Base-by-base conservation (phyloP, 2,113 vertebrate species). In the Chascanopsetta lugubris region DNA sequence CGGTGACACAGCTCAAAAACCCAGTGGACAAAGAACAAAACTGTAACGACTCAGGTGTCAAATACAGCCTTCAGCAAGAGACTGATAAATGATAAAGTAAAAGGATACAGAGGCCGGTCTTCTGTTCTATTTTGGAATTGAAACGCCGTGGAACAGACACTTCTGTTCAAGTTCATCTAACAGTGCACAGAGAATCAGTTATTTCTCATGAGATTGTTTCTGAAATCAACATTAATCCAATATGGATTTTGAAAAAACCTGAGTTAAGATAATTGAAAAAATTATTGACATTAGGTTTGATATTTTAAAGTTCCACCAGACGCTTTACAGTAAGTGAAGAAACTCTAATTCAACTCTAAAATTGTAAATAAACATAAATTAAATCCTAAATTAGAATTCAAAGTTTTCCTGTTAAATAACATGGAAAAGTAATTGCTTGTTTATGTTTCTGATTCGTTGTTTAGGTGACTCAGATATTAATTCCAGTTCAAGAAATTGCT, bases 1-100 rank as follows among this genome's bases (percentile, higher is more conserved):
- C 48, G 26, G 61, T 20, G 42, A 45, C 48, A 59, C 38, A 61
- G 15, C 24, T 48, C 2, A 0, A 34, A 43, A 32, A 61, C 57
- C 26, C 42, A 43, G 22, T 42, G 49, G 56, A 36, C 34, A 54
- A 25, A 38, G 6, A 15, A 15, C 34, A 38, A 62, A 38, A 62
- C 34, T 27, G 49, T 40, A 15, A 43, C 61, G 38, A 6, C 61
- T 66, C 49, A 26, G 42, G 32, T 70, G 26, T 61, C 54, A 61
- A 60, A 60, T 0, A 32, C 57, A 61, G 42, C 34, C 56, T 50
- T 42, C 38, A 42, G 38, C 38, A 18, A 42, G 38, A 42, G 15
- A 1, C 38, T 42, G 17, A 42, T 42, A 42, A 42, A 42, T 42
- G 38, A n/a, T n/a, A 15, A 45, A 4, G 42, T 45, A 20, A 45